Conservation (phyloP, 1,140 invertebrate species). For the Euwallacea fornicatus region DNA sequence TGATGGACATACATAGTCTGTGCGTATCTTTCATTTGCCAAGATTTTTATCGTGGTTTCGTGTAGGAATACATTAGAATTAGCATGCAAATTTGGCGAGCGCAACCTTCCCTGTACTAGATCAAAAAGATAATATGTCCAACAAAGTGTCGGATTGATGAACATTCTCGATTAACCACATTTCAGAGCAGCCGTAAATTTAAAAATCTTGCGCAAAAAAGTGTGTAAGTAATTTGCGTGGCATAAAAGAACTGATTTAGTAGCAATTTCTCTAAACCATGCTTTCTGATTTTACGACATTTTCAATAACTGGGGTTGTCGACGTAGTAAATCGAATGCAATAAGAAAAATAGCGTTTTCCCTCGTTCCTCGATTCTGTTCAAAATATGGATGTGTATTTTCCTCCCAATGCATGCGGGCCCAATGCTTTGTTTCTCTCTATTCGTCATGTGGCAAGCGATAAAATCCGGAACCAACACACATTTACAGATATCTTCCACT, state of each 20-base stretch:
- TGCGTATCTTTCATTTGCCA: too few species aligned
- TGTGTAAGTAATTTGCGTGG: conserved; percentile 17
- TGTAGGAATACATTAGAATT: conserved; percentile 10
- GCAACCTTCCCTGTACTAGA: conserved; percentile 11
- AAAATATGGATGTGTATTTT: conserved; percentile 35
- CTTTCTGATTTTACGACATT: conserved; percentile 16
- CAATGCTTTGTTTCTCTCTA: conserved; percentile 20
- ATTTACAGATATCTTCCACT: conserved; percentile 12
- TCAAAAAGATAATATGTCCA: conserved; percentile 18
- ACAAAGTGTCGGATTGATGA: conserved; percentile 18
- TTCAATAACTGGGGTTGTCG: conserved; percentile 20
- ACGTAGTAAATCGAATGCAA: conserved; percentile 36
- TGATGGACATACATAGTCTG: too few species aligned
- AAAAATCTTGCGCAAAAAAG: conserved; percentile 1
- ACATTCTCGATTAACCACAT: conserved; percentile 11
- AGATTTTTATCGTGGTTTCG: neutral
- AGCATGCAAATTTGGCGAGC: conserved; percentile 16
- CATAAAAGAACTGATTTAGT: conserved; percentile 26
- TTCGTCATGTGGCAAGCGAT: conserved; percentile 19
- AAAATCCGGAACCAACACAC: conserved; percentile 21
- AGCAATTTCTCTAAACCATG: conserved; percentile 26
- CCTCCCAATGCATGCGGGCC: conserved; percentile 6
- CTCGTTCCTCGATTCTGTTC: conserved; percentile 19
- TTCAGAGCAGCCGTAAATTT: neutral
- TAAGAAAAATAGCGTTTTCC: conserved; percentile 32